A percentile compares a stretch with the other conserved stretches of the same genome.
Conservation (phyloP, 2,797 vertebrate species). For the Sebastolobus alascanus region DNA sequence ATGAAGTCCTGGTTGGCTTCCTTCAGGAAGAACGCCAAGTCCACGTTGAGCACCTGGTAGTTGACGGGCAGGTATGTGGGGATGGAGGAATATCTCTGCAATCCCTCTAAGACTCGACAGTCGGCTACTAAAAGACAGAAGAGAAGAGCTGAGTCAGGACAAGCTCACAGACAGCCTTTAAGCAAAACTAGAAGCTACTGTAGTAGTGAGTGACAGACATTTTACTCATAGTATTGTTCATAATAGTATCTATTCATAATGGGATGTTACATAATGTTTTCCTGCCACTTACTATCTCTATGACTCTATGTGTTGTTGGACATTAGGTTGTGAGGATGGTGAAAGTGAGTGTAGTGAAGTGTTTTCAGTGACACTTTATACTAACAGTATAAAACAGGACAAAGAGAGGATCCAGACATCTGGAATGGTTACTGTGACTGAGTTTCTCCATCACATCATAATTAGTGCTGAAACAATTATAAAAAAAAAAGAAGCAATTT, state of each 20-base stretch:
- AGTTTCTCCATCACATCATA: not conserved
- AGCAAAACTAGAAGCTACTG: not conserved
- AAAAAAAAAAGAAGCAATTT: no score
- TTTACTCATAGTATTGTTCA: not conserved
- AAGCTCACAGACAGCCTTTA: not conserved
- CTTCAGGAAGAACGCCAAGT: conserved; percentile 92
- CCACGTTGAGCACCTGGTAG: conserved; percentile 88
- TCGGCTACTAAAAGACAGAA: conserved; percentile 85
- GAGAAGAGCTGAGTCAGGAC: conserved; percentile 57
- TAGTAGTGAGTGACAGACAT: conserved; percentile 1
- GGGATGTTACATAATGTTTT: not conserved
- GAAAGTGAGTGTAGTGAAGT: not conserved
- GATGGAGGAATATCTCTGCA: conserved; percentile 89
- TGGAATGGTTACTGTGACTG: not conserved
- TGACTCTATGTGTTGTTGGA: not conserved
- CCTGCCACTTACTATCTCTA: not conserved
- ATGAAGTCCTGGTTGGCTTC: conserved; percentile 91
- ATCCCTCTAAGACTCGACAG: conserved; percentile 85
- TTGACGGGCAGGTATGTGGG: conserved; percentile 95
- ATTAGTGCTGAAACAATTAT: conserved; percentile 12
- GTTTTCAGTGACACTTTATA: not conserved
- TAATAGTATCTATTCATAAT: not conserved
- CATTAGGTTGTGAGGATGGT: not conserved
- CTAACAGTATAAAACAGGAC: conserved; percentile 7
- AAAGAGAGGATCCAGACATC: not conserved